Evolutionary conservation across 2,113 vertebrate species (phyloP), one percentile per base, ranked within the genome.

Genomic region (Pipra filicauda): DNA sequence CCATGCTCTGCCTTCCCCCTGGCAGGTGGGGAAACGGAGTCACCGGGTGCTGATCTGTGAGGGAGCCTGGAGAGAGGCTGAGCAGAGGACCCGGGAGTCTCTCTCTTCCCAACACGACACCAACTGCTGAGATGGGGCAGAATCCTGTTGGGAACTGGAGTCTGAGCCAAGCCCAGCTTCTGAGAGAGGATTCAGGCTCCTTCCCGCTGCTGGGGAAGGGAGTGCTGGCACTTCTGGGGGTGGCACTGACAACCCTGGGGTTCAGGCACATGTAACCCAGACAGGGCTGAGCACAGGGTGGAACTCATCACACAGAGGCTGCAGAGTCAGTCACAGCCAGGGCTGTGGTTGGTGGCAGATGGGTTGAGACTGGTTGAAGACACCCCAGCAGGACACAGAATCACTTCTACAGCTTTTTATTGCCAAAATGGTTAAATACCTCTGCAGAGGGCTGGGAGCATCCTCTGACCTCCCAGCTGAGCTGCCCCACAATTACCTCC

Each of bases 381-480:
- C 55, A 44, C 28, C 46, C 37, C 46, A 52, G 30, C 37, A 6
- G 1, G 7, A 11, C 5, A 14, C 30, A 23, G 44, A 28, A 26
- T 90, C 49, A 19, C 11, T 77, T 64, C 70, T 82, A 23, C 5
- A 21, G 15, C 15, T 10, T 67, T 93, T 95, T 89, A 93, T 91
- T 91, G 75, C 59, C 66, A 8, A 48, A 69, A 51, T 14, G 14
- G 11, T 66, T 17, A 61, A 75, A 58, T 1, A 9, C 5, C n/a
- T n/a, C 39, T 21, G 30, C 84, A 31, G 31, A 55, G 58, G 41
- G 11, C 35, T 59, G 51, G 35, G 27, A 79, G 39, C 43, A 30
- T 18, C 37, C 37, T 11, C 57, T 0, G 0, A 12, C 16, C 64
- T 43, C 58, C 33, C 1, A 1, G 18, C 33, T 37, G 55, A 35